A percentile compares a stretch with the other conserved stretches of the same genome.
Evolutionary conservation across 2,797 vertebrate species (phyloP).

Genomic region (Limnodromus scolopaceus): DNA sequence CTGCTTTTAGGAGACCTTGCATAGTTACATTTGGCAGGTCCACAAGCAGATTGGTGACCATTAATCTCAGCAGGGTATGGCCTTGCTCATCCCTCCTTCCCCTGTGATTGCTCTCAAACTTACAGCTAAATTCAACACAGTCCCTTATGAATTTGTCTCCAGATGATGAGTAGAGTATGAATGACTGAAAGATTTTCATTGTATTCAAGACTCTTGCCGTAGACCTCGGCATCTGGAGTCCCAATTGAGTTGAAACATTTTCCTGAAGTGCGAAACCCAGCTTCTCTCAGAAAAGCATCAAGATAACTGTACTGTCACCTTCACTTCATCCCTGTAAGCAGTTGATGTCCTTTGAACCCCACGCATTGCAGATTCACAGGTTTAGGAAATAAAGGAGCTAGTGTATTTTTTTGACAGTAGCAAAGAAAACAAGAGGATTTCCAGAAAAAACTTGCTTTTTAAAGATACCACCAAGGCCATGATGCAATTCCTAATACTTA

Average conservation of each 20-base stretch:
- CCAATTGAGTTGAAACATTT: background rate
- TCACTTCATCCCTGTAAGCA: background rate
- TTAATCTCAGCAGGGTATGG: background rate
- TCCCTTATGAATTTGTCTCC: background rate
- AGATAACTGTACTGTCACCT: background rate
- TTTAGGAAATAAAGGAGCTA: background rate
- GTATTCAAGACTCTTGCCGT: background rate
- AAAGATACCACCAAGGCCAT: background rate
- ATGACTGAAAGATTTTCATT: background rate
- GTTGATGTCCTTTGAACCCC: background rate
- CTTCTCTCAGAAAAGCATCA: background rate
- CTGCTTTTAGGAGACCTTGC: background rate
- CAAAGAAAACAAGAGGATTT: background rate
- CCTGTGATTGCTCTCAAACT: background rate
- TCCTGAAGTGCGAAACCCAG: background rate
- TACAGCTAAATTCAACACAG: background rate
- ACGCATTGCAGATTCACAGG: background rate
- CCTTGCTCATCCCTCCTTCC: background rate
- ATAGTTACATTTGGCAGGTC: background rate
- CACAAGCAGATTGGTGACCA: fast-evolving
- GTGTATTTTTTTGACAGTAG: background rate
- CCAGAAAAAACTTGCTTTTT: background rate
- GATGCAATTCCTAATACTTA: background rate
- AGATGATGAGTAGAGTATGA: background rate
- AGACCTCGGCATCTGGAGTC: background rate